Base-by-base conservation (phyloP, 2,888 invertebrate genomes). In the Mimachlamys varia region DNA sequence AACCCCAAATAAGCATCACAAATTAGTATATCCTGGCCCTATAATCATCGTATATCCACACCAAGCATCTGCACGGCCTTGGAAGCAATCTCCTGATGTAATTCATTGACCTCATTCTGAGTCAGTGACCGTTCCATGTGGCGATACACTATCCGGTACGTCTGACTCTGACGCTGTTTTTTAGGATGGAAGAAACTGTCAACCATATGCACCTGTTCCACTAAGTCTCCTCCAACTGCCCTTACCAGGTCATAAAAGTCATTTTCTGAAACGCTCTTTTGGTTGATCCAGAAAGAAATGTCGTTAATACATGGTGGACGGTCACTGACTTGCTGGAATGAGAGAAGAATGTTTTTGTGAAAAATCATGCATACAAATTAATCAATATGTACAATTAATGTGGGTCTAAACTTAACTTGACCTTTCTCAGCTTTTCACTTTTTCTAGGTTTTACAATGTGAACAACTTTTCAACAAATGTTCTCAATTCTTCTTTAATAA, bases 261-360 rank as follows among this genome's bases (percentile, higher is more conserved):
- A 88, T 97, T 97, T 33, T 95, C 93, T 19, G 93, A 93, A 91
- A 92, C 96, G 19, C 94, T 94, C 2, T 97, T 96, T n/a, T 62
- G n/a, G 0, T 99, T 99, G 89, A 99, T 96, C 99, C 99, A 99
- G 97, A 99, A 99, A 88, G 99, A 99, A 50, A 99, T 97, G 97
- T 99, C 99, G 97, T 98, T 99, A 15, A 96, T 97, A 96, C 99
- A 99, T 95, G 98, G 98, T 0, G 99, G 99, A 97, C 98, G 98
- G 33, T 97, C 97, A 92, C 99, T 99, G 7, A 99, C 97, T 0
- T 98, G 97, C 97, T 98, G 96, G 90, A 97, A 97, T 53, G 49
- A 55, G 88, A 92, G 55, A 88, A 92, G 90, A 27, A 33, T 12
- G 27, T 50, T 2, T 22, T n/a, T 55, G 17, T 50, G 38, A 19